Evolutionary conservation across 2,113 vertebrate genomes (phyloP).

Genomic region (Oncorhynchus mykiss): DNA sequence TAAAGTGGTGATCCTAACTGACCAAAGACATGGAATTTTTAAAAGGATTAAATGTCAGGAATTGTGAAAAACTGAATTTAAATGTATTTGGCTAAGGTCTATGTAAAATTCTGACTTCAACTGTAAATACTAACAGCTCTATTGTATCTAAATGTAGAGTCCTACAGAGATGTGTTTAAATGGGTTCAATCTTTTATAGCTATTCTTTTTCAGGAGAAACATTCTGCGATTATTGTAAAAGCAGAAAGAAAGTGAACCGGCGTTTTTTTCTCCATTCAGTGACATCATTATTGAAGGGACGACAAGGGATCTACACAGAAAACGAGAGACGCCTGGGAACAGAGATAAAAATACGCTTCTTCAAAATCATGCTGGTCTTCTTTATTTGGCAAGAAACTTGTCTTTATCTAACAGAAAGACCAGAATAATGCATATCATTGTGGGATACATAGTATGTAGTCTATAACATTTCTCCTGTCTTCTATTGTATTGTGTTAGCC

Average conservation of each 20-base stretch:
- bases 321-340: conserved; percentile 87
- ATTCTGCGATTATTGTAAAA: neutral
- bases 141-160: neutral
- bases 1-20: no score
- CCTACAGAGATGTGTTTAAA: neutral
- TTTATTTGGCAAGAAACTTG: conserved; percentile 78
- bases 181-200: neutral
- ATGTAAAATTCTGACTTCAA: no score
- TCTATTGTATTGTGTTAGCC: neutral
- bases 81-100: no score
- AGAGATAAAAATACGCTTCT: conserved; percentile 89
- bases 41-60: no score
- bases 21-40: no score
- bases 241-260: neutral
- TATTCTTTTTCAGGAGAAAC: neutral
- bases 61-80: no score
- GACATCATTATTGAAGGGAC: conserved; percentile 89
- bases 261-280: conserved; percentile 67
- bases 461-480: neutral
- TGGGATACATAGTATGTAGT: neutral
- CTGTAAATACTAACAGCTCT: neutral
- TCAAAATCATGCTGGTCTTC: conserved; percentile 96
- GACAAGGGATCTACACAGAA: conserved; percentile 95
- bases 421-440: neutral
- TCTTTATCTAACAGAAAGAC: no score